Percentiles rank a stretch among this genome's conserved stretches.
Evolutionary conservation across 2,113 vertebrate species (phyloP).

Genomic region (Pachycephala philippinensis): DNA sequence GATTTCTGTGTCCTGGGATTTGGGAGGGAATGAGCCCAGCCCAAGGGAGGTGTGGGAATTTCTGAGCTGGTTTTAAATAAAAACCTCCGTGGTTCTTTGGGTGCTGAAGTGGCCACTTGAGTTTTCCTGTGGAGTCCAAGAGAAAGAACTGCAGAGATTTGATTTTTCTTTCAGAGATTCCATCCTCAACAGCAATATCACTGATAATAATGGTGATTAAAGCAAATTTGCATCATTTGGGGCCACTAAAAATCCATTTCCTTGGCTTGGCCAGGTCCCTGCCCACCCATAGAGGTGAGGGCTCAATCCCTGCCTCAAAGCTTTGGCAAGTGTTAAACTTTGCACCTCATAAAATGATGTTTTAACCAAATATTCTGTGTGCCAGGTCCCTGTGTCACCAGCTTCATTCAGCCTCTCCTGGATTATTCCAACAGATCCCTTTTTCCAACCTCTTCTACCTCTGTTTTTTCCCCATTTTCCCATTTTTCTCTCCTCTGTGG

Average conservation of each 20-base stretch:
- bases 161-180: background rate
- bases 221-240: background rate
- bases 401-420: background rate
- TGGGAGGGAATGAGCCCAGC: background rate
- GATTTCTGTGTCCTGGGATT: background rate
- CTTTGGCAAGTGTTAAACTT: background rate
- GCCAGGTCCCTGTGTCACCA: background rate
- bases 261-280: background rate
- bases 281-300: background rate
- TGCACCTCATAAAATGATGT: background rate
- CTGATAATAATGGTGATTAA: background rate
- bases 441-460: background rate
- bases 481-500: background rate
- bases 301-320: background rate
- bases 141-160: background rate
- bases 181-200: background rate
- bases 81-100: background rate
- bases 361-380: background rate
- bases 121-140: background rate
- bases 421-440: background rate
- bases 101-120: conserved; percentile 12
- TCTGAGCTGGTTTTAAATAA: background rate
- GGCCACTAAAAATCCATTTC: background rate
- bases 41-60: background rate
- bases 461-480: background rate